Base-by-base conservation (phyloP, 2,888 invertebrate genomes). In the Dasypolia templi region DNA sequence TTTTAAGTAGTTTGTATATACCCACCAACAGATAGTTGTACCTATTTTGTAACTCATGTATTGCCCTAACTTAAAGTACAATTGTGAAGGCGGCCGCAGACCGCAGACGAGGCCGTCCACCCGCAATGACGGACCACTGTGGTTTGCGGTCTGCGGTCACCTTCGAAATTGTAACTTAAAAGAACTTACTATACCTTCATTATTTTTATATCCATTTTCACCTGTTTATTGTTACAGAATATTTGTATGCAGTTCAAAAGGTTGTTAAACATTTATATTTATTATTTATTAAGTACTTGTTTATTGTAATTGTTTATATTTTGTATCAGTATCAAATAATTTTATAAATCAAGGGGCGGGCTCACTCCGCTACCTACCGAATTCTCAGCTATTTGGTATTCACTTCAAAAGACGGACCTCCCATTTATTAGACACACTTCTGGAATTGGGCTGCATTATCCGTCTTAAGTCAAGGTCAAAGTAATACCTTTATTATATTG, bases 191-290 rank as follows among this genome's bases (percentile, higher is more conserved):
- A 77, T 67, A 68, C 76, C 66, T 61, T 75, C 39, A 70, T 85
- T 75, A 87, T 86, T 86, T 87, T 87, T 79, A 55, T 87, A 83
- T 61, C 53, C 58, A 55, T 73, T 75, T 87, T 77, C 70, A 74
- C 76, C 75, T 77, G 79, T 85, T 84, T 68, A 22, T 77, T 79
- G 82, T 86, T 85, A 73, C 19, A 56, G 39, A 71, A 58, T 77
- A 72, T 73, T 73, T 76, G 56, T 71, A 82, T 64, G 67, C 66
- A 73, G 59, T 61, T 82, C 62, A 72, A 72, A 85, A 66, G 53
- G 66, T 75, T 73, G 77, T 83, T 77, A 64, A 72, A 69, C 65
- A 81, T 29, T 69, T 65, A 44, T 51, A 68, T 79, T 58, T 58
- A 59, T 49, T 42, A 35, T 72, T 46, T 53, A 59, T 53, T 42